phyloP scores from a whole-genome alignment of 2,113 vertebrate genomes.

The Crypturellus undulatus region DNA sequence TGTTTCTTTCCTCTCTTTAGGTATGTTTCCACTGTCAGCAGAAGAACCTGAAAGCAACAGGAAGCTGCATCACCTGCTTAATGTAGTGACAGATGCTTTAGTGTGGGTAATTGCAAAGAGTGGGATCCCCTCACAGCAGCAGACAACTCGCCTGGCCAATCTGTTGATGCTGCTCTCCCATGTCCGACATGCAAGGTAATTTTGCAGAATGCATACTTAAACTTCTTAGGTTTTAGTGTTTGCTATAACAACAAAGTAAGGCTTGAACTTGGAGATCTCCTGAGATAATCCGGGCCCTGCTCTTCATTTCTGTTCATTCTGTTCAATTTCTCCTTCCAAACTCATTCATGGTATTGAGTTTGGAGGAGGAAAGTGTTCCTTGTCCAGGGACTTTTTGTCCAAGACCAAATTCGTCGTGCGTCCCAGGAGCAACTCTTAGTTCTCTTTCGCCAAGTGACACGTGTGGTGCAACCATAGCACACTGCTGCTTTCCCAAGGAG shows the following conservation, averaged over 20 bases:
- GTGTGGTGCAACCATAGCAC: fast-evolving
- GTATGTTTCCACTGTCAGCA: constrained; percentile 80
- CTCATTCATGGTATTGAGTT: neutral
- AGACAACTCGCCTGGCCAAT: constrained; percentile 89
- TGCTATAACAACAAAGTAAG: neutral
- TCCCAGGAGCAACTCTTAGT: neutral
- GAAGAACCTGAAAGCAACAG: constrained; percentile 88
- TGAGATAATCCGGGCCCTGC: neutral
- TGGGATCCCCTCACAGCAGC: constrained; percentile 88
- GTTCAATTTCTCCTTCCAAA: neutral
- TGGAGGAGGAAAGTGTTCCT: neutral
- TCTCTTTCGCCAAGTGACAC: neutral
- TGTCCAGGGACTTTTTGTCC: neutral
- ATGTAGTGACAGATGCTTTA: constrained; percentile 89
- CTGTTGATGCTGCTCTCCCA: constrained; percentile 96
- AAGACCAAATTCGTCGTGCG: neutral
- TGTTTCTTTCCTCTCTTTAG: constrained; percentile 68
- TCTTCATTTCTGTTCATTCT: neutral
- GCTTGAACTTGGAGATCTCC: neutral
- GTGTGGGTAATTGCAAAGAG: constrained; percentile 94
- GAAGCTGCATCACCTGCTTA: constrained; percentile 89
- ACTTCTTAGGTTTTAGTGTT: fast-evolving
- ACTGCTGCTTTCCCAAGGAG: neutral
- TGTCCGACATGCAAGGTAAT: constrained; percentile 92
- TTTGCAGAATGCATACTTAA: fast-evolving